Percentiles rank a stretch among this genome's conserved stretches.
phyloP scores from a whole-genome alignment of 2,113 vertebrate genomes.

The Arvicanthis niloticus region DNA sequence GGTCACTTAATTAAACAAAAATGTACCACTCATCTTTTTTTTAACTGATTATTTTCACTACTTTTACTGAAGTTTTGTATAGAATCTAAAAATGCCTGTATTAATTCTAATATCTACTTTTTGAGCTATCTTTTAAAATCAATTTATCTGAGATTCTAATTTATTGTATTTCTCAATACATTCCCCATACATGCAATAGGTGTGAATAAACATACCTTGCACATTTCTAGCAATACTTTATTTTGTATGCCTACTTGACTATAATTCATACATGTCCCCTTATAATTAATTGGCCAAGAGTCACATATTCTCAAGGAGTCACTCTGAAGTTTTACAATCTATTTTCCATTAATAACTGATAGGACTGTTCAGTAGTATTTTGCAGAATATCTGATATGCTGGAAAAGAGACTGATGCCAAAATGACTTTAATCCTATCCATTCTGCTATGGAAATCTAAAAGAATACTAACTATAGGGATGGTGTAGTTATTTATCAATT shows the following conservation, averaged over 20 bases:
- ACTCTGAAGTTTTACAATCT: not conserved
- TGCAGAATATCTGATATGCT: not conserved
- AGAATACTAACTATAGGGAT: not conserved
- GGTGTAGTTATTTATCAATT: not conserved
- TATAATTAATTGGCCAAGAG: not conserved
- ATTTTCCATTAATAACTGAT: not conserved
- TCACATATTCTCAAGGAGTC: not conserved
- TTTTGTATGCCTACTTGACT: not conserved
- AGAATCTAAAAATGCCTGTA: conserved; percentile 27
- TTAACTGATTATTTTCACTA: conserved; percentile 40
- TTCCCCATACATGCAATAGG: not conserved
- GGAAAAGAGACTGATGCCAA: not conserved
- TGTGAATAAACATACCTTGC: not conserved
- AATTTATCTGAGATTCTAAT: not conserved
- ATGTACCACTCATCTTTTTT: not conserved
- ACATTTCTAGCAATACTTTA: not conserved
- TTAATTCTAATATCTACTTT: not conserved
- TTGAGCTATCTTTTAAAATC: conserved; percentile 32
- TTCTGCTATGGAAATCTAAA: not conserved
- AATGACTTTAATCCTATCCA: not conserved
- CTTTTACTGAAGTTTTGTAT: conserved; percentile 30
- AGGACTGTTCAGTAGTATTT: not conserved
- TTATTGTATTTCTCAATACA: not conserved
- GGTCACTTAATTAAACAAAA: not conserved
- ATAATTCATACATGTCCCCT: not conserved